A percentile compares a stretch with the other conserved stretches of the same genome.
phyloP scores from a whole-genome alignment of 2,888 invertebrate genomes.

The Cyaniris semiargus region DNA sequence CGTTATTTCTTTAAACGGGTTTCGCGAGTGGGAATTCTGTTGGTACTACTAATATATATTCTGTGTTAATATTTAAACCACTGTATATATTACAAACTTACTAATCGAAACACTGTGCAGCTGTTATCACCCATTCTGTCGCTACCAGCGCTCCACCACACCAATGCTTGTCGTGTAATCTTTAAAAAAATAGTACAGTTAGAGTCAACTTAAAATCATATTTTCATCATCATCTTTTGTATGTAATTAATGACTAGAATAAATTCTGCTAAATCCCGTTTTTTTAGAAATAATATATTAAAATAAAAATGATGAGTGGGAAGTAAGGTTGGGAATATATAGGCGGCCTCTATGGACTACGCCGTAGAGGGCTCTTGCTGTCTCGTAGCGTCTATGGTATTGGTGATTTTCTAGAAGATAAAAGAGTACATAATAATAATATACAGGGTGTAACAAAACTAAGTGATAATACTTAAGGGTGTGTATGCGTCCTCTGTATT shows the following conservation, averaged over 20 bases:
- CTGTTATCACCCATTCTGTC: constrained; percentile 63
- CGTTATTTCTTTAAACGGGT: no score
- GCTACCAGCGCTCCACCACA: constrained; percentile 72
- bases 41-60: not conserved
- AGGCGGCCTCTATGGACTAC: not conserved
- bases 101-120: constrained; percentile 76
- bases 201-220: not conserved
- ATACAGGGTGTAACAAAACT: no score
- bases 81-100: constrained; percentile 51
- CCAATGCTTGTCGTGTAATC: constrained; percentile 72
- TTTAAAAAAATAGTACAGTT: constrained; percentile 38
- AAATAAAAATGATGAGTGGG: no score
- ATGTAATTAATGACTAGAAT: no score
- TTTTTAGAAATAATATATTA: no score
- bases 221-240: not conserved
- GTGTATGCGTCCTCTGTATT: no score
- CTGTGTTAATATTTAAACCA: no score
- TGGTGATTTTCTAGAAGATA: not conserved
- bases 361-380: not conserved
- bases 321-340: no score
- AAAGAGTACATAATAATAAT: not conserved
- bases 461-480: no score
- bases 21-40: no score
- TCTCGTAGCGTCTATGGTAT: not conserved
- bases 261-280: not conserved